Base-by-base conservation (phyloP, 30 jellyfish, hydroid and myxozoan genomes). In the Aurelia coerulea region DNA sequence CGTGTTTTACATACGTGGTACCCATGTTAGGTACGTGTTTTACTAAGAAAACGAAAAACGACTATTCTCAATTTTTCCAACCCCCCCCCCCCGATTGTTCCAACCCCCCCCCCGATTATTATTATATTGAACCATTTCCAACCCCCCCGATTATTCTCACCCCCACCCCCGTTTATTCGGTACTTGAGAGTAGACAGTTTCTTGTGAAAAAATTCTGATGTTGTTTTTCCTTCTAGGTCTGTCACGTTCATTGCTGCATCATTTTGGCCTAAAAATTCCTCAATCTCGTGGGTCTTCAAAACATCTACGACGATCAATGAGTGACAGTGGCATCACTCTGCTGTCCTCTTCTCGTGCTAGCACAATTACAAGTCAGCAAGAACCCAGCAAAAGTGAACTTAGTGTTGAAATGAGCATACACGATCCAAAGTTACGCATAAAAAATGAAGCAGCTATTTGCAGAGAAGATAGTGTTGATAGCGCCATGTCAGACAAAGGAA, bases 281-380 rank as follows among this genome's bases (percentile, higher is more conserved):
- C 54, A 6, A 70, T 66, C 84, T 16, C 0, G 18, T 41, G 58
- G 18, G 14, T 37, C 49, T 9, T 41, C 65, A 32, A 31, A 37
- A 39, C 39, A 51, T 49, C n/a, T 73, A 19, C 53, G 37, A 23
- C 53, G 70, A 23, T n/a, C 84, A 12, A 51, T 73, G 52, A 73
- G 84, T 49, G 84, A 73, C 46, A 73, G 84, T 51, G 84, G 84
- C 50, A 73, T 73, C 37, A 73, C 29, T 41, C 17, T 73, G 29
- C 84, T 73, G n/a, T 73, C 84, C 17, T 46, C 23, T 73, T 73
- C 84, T 23, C 13, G 10, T 31, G 84, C 37, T 0, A 19, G 19
- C 23, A 14, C 77, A 66, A 3, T 66, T 31, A 66, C 41, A 66
- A 4, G 50, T 15, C 41, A 13, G 77, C 41, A 8, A 66, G 34